phyloP scores from a whole-genome alignment of 2,113 vertebrate genomes.

The Eubucco bourcierii region DNA sequence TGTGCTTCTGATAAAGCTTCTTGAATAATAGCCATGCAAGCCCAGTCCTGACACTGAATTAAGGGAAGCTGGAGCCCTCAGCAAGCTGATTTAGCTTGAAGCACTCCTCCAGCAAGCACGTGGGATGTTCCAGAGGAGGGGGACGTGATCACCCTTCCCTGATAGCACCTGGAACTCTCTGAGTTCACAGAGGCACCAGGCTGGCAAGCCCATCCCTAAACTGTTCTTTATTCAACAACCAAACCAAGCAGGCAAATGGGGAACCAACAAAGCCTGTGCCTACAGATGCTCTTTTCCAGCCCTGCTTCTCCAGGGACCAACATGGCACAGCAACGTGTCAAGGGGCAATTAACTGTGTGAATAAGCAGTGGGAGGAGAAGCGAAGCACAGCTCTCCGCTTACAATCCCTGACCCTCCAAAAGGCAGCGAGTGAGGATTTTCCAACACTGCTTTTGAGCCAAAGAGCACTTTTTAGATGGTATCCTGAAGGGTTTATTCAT shows the following conservation, averaged over 20 bases:
- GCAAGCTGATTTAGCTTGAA: conserved; percentile 60
- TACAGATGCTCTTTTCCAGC: conserved; percentile 47
- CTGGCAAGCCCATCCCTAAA: conserved; percentile 32
- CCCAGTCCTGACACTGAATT: conserved; percentile 61
- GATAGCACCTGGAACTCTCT: neutral
- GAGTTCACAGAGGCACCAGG: conserved; percentile 21
- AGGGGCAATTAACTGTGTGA: conserved; percentile 35
- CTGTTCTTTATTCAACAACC: conserved; percentile 41
- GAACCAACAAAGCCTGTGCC: conserved; percentile 14
- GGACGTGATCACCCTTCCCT: conserved; percentile 14
- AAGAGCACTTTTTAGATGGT: neutral
- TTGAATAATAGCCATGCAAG: conserved; percentile 65
- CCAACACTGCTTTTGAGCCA: neutral
- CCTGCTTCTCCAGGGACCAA: neutral
- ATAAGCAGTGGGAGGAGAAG: conserved; percentile 1
- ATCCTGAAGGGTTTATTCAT: conserved; percentile 4
- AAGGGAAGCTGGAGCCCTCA: conserved; percentile 58
- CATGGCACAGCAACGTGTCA: neutral
- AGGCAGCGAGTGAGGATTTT: conserved; percentile 3
- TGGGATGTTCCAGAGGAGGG: conserved; percentile 55
- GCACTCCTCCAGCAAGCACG: conserved; percentile 33
- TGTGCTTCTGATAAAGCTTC: conserved; percentile 67
- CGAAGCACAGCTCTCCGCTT: neutral
- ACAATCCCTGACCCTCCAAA: neutral
- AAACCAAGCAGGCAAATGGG: neutral